phyloP scores from a whole-genome alignment of 2,113 vertebrate genomes.

The Phylloscopus whistleri region DNA sequence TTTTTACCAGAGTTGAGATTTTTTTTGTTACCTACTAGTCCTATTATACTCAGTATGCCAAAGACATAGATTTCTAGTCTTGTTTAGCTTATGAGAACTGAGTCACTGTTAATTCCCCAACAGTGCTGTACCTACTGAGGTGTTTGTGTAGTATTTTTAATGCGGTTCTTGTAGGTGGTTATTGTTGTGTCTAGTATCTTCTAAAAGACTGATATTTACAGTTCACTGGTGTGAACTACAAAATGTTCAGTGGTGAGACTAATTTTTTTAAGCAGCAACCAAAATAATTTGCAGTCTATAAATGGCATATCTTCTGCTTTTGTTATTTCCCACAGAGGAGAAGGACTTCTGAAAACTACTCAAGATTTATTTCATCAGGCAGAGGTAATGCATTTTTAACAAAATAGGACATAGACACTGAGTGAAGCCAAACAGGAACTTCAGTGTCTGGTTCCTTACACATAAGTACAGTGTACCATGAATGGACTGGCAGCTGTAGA shows the following conservation, averaged over 20 bases:
- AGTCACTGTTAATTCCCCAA: background rate
- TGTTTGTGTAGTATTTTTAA: background rate
- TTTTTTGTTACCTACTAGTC: background rate
- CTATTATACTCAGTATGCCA: background rate
- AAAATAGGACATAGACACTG: background rate
- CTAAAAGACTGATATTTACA: background rate
- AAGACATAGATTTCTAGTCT: background rate
- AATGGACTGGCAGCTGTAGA: background rate
- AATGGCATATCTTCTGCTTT: background rate
- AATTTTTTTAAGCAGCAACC: background rate
- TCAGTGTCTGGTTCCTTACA: background rate
- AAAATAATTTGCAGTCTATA: background rate
- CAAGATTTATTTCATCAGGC: slow-evolving; percentile 93
- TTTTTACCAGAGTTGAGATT: background rate
- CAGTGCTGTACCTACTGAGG: background rate
- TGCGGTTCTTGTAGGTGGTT: background rate
- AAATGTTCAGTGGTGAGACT: background rate
- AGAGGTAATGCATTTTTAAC: slow-evolving; percentile 78
- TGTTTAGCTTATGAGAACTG: background rate
- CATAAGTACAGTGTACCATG: background rate
- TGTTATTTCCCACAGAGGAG: slow-evolving; percentile 81
- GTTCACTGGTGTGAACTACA: background rate
- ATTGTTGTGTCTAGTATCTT: background rate
- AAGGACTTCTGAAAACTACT: slow-evolving; percentile 93
- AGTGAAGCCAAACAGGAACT: background rate